These are phyloP conservation scores for Rhea americana DNA, from an alignment of 2,113 vertebrate genomes.

Conservation along the genomic window DNA sequence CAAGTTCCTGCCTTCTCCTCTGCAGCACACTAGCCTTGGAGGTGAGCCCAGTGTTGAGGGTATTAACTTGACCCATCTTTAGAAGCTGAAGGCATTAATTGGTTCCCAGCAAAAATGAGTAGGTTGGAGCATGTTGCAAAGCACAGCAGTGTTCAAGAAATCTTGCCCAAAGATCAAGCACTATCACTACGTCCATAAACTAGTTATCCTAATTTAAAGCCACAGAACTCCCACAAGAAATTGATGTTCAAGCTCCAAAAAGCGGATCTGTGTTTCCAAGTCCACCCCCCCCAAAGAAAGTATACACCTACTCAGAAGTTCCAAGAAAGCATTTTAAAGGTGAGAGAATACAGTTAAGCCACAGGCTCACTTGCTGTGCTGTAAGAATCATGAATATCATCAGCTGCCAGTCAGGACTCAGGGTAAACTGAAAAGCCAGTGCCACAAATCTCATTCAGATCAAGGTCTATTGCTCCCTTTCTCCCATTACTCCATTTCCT, in stretches of 20 bases:
- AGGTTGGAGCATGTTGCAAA: not conserved
- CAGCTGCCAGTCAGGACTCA: rapidly evolving
- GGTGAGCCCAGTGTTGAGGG: not conserved
- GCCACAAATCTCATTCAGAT: not conserved
- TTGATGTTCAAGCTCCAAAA: not conserved
- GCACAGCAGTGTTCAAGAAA: not conserved
- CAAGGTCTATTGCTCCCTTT: rapidly evolving
- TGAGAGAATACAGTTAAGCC: not conserved
- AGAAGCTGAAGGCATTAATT: not conserved
- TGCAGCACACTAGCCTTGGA: not conserved
- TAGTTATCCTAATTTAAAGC: not conserved
- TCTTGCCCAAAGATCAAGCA: not conserved
- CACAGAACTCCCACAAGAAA: not conserved
- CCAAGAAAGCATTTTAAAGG: not conserved
- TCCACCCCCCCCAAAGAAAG: not conserved
- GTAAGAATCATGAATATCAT: not conserved
- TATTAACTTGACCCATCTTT: not conserved
- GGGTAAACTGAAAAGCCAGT: not conserved
- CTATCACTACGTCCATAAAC: not conserved
- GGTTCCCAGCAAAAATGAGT: not conserved
- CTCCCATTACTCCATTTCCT: rapidly evolving
- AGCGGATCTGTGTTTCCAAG: not conserved
- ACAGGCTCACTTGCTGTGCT: not conserved
- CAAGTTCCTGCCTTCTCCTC: not conserved
- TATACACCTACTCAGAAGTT: not conserved